These are phyloP conservation scores for Parauchenoglanis ngamensis DNA, from an alignment of 2,797 vertebrate species.

Conservation along the genomic window DNA sequence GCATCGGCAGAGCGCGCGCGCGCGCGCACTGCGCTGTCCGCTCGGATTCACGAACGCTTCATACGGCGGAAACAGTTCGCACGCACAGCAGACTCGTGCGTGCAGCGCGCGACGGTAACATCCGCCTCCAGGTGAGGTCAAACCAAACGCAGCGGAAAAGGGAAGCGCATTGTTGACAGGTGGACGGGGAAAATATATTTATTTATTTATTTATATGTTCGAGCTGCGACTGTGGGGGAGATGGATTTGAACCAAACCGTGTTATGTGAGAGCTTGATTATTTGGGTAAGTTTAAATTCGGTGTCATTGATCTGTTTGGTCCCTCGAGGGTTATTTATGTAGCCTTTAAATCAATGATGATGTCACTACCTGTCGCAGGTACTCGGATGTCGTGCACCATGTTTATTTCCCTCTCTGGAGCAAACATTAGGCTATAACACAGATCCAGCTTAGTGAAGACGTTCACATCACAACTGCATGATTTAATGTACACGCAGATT, in stretches of 20 bases:
- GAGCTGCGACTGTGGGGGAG: conserved; percentile 42
- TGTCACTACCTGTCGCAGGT: conserved; percentile 67
- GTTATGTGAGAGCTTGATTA: conserved; percentile 88
- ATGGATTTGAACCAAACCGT: conserved; percentile 74
- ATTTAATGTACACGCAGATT: neutral
- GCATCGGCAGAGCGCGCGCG: conserved; percentile 35
- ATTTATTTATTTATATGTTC: conserved; percentile 32
- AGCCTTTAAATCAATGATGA: neutral
- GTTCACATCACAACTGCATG: neutral
- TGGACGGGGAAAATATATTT: conserved; percentile 65
- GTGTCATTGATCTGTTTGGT: neutral
- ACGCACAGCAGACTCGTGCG: neutral
- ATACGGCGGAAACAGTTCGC: conserved; percentile 61
- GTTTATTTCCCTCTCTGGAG: neutral
- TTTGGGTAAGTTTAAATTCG: conserved; percentile 84
- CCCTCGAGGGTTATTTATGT: conserved; percentile 17
- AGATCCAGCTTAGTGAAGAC: neutral
- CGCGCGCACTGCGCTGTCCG: conserved; percentile 34
- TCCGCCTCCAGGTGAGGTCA: conserved; percentile 78
- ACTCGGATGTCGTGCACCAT: neutral
- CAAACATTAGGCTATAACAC: neutral
- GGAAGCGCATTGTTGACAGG: conserved; percentile 76
- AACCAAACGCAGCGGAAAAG: conserved; percentile 61
- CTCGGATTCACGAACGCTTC: conserved; percentile 67
- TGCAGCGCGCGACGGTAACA: conserved; percentile 58